These are phyloP conservation scores for rabbit (Oryctolagus cuniculus) DNA, from an alignment of 2,113 vertebrate genomes.

Conservation along the genomic window mOryCun1.1 NC_091443.1:105248001-105248500, in stretches of 20 bases:
- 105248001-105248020: neutral
- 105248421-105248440: neutral
- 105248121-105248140: neutral
- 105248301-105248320: neutral
- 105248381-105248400: neutral
- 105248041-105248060: neutral
- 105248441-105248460: accelerated
- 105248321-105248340: neutral
- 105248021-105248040: too few relatives aligned
- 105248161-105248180: neutral
- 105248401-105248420: neutral
- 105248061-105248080: neutral
- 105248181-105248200: neutral
- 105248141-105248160: neutral
- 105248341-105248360: neutral
- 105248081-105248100: neutral
- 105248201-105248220: neutral
- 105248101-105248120: neutral
- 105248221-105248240: neutral
- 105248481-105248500: neutral
- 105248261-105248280: neutral
- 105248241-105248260: neutral
- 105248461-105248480: neutral
- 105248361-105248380: neutral
- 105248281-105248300: neutral